Base-by-base conservation (phyloP, 2,797 vertebrate species). In the Denticeps clupeoides region DNA sequence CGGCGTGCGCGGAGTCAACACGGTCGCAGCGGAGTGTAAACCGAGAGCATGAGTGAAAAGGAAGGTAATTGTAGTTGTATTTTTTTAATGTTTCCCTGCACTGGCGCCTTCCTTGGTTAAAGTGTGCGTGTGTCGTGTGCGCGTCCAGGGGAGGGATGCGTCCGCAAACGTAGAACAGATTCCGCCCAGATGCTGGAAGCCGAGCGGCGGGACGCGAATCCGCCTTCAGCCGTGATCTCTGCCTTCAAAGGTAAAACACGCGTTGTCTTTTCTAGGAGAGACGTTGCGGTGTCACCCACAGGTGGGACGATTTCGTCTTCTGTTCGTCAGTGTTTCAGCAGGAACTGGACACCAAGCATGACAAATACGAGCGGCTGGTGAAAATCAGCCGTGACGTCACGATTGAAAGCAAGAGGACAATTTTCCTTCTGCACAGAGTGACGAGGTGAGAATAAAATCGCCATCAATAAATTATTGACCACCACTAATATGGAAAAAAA, bases 321-420 rank as follows among this genome's bases (percentile, higher is more conserved):
- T n/a, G n/a, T n/a, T n/a, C 55, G 1, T 43, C 53, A 99, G 93
- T 77, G 0, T 99, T 99, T 74, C 94, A 97, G 64, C 76, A 84
- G 76, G 95, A 98, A 63, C 85, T 99, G 2, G 94, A 99, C 70
- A 86, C 83, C 43, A 89, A 83, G 59, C 91, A 99, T 0, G 95
- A 99, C 62, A 99, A 93, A 69, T 82, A 98, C 0, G 94, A 99
- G 51, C 83, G 91, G 5, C 86, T 99, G 1, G 90, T 99, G 32
- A 99, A 97, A 72, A 82, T 95, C 62, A 93, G 91, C 57, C 88
- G 94, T 28, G 95, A 99, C 55, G 71, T 97, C 71, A 99, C 95
- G 13, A 97, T 98, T 0, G 95, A 99, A 71, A 99, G 93, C 81
- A 99, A 97, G 74, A 86, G 94, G 64, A 90, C 86, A 0, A 98